phyloP scores from a whole-genome alignment of 2,113 vertebrate genomes.

The Saguinus midas region DNA sequence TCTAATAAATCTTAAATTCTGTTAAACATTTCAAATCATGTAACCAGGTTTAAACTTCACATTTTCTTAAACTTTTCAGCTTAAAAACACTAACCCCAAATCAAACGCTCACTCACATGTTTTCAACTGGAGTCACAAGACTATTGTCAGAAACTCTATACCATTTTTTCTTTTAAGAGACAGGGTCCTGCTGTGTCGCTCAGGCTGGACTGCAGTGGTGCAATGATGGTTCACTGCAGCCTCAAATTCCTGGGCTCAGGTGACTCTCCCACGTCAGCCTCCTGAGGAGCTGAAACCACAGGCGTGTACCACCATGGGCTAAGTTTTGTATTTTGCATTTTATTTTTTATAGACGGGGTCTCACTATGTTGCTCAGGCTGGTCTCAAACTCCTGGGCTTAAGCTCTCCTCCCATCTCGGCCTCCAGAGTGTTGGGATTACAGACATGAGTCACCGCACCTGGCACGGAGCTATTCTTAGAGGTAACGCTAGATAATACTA shows the following conservation, averaged over 20 bases:
- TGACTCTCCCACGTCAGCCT: not conserved
- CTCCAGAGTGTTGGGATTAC: not conserved
- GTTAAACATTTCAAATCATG: not conserved
- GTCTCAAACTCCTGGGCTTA: not conserved
- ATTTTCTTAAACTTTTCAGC: not conserved
- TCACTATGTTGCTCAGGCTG: not conserved
- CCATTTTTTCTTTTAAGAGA: not conserved
- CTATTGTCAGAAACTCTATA: rapidly evolving
- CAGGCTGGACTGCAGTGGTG: not conserved
- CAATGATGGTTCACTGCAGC: not conserved
- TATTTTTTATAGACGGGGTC: not conserved
- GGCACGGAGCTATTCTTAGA: too few relatives aligned
- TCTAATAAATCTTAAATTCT: not conserved
- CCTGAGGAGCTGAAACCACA: not conserved
- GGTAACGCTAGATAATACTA: not conserved
- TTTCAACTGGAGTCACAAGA: not conserved
- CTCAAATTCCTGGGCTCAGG: not conserved
- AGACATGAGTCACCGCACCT: not conserved
- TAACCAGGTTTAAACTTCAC: not conserved
- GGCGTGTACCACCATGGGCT: not conserved
- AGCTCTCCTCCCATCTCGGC: rapidly evolving
- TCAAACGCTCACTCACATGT: not conserved
- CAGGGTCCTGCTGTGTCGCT: not conserved
- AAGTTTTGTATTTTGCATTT: not conserved
- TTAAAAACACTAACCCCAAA: not conserved